phyloP scores from a whole-genome alignment of 1,140 invertebrate species.

The Melanaphis sacchari region DNA sequence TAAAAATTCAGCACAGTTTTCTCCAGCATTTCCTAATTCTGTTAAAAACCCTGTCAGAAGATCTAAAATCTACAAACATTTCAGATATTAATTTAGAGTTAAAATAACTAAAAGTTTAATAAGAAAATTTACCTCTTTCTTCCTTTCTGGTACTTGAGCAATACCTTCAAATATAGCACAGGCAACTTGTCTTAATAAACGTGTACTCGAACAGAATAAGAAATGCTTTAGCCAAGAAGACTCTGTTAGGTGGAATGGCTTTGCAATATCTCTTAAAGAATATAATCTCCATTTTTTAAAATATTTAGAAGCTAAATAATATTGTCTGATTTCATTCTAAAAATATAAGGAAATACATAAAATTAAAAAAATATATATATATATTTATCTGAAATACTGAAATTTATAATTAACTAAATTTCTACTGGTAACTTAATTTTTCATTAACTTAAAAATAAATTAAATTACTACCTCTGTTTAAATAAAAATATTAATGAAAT shows the following conservation, averaged over 20 bases:
- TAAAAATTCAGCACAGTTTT: conserved; percentile 91
- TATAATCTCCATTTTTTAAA: conserved; percentile 70
- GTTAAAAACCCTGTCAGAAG: conserved; percentile 88
- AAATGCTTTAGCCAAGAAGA: conserved; percentile 87
- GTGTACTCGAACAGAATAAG: conserved; percentile 89
- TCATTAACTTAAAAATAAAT: not conserved
- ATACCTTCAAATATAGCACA: conserved; percentile 87
- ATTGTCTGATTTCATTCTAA: conserved; percentile 60
- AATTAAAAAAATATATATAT: no score
- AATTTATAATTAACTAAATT: not conserved
- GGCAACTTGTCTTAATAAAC: conserved; percentile 85
- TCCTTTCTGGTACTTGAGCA: conserved; percentile 75
- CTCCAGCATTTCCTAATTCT: conserved; percentile 83
- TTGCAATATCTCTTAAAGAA: conserved; percentile 61
- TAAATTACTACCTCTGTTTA: not conserved
- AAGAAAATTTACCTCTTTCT: conserved; percentile 68
- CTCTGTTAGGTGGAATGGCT: conserved; percentile 66
- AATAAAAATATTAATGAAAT: not conserved
- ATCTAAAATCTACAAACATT: conserved; percentile 73
- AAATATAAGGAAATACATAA: not conserved
- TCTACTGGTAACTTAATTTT: not conserved
- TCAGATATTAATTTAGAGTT: not conserved
- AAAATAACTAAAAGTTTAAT: not conserved
- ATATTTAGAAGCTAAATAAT: conserved; percentile 81
- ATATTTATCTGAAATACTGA: not conserved